Percentiles rank a stretch among this genome's conserved stretches.
These are phyloP conservation scores for Syrista parreyssii DNA, from an alignment of 2,888 invertebrate species.

Conservation along the genomic window DNA sequence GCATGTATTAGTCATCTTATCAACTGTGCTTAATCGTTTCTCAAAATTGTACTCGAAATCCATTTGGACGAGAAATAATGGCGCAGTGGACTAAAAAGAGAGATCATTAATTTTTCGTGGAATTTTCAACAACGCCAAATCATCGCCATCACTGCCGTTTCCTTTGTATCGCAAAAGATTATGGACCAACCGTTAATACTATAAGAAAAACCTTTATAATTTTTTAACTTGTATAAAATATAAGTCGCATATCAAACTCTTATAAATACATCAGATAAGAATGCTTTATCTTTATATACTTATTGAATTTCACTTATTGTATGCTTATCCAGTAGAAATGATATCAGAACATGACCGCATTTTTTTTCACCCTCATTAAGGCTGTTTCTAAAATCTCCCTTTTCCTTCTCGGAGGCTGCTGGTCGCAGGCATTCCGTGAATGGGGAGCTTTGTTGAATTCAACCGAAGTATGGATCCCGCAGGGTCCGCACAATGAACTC, in stretches of 20 bases:
- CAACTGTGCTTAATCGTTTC: not conserved
- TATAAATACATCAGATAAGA: not conserved
- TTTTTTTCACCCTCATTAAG: not conserved
- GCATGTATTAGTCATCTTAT: not conserved
- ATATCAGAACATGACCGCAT: not conserved
- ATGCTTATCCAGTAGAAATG: not conserved
- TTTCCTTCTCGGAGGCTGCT: constrained; percentile 19
- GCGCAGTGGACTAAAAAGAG: not conserved
- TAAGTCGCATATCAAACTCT: not conserved
- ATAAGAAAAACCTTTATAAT: not conserved
- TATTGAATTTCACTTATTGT: not conserved
- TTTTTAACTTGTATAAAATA: not conserved
- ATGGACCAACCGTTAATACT: not conserved
- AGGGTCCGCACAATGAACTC: constrained; percentile 53
- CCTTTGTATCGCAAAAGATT: not conserved
- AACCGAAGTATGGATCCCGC: constrained; percentile 42
- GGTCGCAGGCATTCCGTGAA: constrained; percentile 34
- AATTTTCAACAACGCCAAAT: not conserved
- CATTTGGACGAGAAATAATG: not conserved
- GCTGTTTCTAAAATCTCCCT: constrained; percentile 19
- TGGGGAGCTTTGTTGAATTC: constrained; percentile 54
- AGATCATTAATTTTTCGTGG: not conserved
- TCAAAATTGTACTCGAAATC: not conserved
- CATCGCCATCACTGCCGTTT: not conserved
- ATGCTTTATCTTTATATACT: not conserved